Evolutionary conservation across 2,888 invertebrate species (phyloP), one percentile per base, ranked within the genome.

Genomic region (Volucella zonaria): DNA sequence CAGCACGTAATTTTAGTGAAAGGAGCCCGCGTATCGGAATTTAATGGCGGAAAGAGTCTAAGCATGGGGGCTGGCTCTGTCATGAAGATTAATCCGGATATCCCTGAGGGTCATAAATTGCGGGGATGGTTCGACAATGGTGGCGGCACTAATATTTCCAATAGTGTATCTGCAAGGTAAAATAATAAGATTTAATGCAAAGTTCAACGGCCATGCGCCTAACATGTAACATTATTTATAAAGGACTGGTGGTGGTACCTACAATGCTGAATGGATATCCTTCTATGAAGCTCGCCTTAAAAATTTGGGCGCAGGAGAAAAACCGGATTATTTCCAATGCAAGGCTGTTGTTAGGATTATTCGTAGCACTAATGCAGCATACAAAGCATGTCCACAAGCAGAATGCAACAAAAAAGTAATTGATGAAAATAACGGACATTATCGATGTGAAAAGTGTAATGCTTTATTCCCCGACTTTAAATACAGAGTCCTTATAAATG

Each of bases 351-450:
- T 98, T 40, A 94, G 96, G 58, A 94, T 96, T 89, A 93, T 97
- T 15, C 95, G 95, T 89, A 93, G 95, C 8, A 97, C 97, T 82
- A 98, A 97, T 91, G 94, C 96, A 3, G 92, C 97, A 70, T 99
- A 99, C 92, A 96, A 96, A 92, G 96, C 99, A 0, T 99, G 99
- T 88, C 96, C 98, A 0, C 93, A 94, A 64, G 94, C 95, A 1
- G 95, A 95, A 67, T 99, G 99, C 92, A 98, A 98, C 91, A 99
- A 99, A 92, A 99, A 99, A 92, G 93, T 99, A 0, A 93, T 97
- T 9, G 98, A 99, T 91, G 94, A 96, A 89, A 95, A 95, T 86
- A 97, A 97, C 89, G 97, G 97, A 0, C 93, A 95, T 90, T 99
- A 95, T 92, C 93, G 97, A 68, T 99, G 99, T 92, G 99, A 99